phyloP scores from a whole-genome alignment of 1,140 invertebrate genomes.

The Drosophila nigromelanica region DNA sequence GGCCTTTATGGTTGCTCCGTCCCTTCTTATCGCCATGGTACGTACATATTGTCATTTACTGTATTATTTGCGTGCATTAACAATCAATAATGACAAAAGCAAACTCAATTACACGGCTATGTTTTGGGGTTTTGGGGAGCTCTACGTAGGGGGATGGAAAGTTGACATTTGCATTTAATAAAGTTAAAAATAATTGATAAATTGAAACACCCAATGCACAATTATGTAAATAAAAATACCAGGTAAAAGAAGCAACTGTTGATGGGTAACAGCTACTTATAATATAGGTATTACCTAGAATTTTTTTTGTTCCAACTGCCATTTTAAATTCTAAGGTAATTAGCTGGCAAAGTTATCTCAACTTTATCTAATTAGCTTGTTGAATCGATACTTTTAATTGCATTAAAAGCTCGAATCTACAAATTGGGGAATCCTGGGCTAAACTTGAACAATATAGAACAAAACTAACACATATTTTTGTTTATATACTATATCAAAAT shows the following conservation, averaged over 20 bases:
- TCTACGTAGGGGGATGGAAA: background rate
- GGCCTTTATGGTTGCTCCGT: constrained; percentile 29
- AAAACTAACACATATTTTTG: no score
- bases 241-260: background rate
- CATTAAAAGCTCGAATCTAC: background rate
- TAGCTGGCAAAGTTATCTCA: background rate
- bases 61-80: constrained; percentile 67
- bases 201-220: constrained; percentile 2
- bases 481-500: no score
- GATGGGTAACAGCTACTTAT: background rate
- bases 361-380: background rate
- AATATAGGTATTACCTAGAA: background rate
- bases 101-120: constrained; percentile 38
- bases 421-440: no score
- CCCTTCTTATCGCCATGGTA: constrained; percentile 44
- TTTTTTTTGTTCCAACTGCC: no score
- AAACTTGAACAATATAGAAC: no score
- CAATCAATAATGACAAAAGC: constrained; percentile 64
- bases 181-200: constrained; percentile 16
- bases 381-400: background rate
- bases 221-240: constrained; percentile 1
- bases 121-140: constrained; percentile 13
- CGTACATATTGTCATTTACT: constrained; percentile 5
- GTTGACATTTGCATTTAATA: background rate
- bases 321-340: no score